A percentile compares a stretch with the other conserved stretches of the same genome.
These are phyloP conservation scores for Indri indri DNA, from an alignment of 2,113 vertebrate genomes.

Conservation along the genomic window DNA sequence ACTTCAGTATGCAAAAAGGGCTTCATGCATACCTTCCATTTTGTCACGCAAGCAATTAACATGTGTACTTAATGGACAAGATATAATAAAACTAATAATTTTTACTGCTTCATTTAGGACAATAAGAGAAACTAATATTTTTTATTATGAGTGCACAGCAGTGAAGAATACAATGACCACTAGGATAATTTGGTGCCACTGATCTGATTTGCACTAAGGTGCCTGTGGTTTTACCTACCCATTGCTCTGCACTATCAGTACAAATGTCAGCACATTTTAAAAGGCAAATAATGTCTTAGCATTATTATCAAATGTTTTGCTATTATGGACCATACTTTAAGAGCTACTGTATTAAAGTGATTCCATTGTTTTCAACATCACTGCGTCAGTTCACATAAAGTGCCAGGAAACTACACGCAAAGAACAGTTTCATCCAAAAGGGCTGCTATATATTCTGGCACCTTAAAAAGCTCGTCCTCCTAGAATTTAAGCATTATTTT, in stretches of 20 bases:
- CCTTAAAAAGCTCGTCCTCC: constrained; percentile 5
- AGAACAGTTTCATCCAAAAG: background rate
- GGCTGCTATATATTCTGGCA: background rate
- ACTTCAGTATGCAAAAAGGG: background rate
- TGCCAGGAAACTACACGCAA: background rate
- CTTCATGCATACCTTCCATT: background rate
- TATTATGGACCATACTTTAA: background rate
- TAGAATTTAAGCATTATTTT: constrained; percentile 40
- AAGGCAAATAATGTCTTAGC: background rate
- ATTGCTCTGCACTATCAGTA: background rate
- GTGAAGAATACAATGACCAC: background rate
- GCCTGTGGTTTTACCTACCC: background rate
- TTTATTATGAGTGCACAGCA: background rate
- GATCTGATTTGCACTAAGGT: background rate
- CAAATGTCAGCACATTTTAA: background rate
- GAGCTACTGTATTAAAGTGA: background rate
- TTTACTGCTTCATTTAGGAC: constrained; percentile 16
- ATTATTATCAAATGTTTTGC: background rate
- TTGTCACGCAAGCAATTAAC: background rate
- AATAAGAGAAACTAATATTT: background rate
- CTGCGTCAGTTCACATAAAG: background rate
- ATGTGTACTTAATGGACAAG: background rate
- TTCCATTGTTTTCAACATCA: background rate
- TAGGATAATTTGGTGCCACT: background rate
- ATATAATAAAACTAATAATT: background rate